Evolutionary conservation across 2,113 vertebrate species (phyloP), one percentile per base, ranked within the genome.

Genomic region (Poeciliopsis prolifica): DNA sequence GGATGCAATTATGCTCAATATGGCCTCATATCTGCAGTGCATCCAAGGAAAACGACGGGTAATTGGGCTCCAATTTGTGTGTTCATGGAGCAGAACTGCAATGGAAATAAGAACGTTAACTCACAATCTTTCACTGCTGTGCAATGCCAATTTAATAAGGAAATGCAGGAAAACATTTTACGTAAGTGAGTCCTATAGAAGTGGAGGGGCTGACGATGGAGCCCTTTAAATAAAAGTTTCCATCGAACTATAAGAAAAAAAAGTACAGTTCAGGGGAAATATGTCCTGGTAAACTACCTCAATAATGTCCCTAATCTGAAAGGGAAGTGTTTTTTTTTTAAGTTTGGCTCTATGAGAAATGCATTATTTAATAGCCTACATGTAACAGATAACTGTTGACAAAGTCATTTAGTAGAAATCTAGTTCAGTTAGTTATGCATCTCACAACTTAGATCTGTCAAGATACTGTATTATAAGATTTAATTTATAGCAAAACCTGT

Each of bases 41-140:
- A 89, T 88, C 89, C 88, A 93, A 92, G 88, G 86, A 92, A 90
- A 90, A 87, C 88, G 83, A 44, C 30, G 77, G 72, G 88, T 93
- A 93, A 92, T 93, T 92, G 91, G 88, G 83, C 91, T 87, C 88
- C 91, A 92, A 92, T 92, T 92, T 91, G 85, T 89, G 90, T 89
- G 91, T 86, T 91, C 90, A 92, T 83, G 83, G 85, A 85, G 86
- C 92, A 92, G 78, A 91, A 91, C 83, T 76, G 83, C 80, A 84
- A 81, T 78, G 90, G 86, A 84, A 86, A 91, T 89, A 84, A 86
- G 85, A 88, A 83, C 72, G 79, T 87, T 88, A 82, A 83, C 85
- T 88, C 74, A 61, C 83, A 90, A 87, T 87, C 79, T 88, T 83
- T 66, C 81, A 84, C 30, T 19, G 70, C 62, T 79, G 65, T 83